A percentile compares a stretch with the other conserved stretches of the same genome.
Conservation (phyloP, 2,113 vertebrate genomes). For the Steatornis caripensis region DNA sequence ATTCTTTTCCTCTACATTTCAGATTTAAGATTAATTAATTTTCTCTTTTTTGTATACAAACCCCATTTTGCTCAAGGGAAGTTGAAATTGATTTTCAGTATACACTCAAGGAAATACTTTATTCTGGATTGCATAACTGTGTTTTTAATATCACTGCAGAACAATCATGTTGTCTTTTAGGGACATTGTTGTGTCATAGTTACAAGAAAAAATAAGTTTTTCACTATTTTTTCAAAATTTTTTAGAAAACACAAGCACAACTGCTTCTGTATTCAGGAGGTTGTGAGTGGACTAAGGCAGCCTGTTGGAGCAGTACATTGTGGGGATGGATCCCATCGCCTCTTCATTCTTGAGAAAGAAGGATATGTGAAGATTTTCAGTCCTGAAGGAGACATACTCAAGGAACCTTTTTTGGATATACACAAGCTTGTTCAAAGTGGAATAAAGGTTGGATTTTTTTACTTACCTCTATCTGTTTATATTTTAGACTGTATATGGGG, state of each 20-base stretch:
- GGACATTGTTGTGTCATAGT: not conserved
- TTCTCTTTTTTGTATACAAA: not conserved
- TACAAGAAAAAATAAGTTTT: not conserved
- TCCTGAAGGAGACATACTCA: constrained; percentile 86
- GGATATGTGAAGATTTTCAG: constrained; percentile 92
- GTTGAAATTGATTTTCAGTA: not conserved
- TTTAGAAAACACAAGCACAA: constrained; percentile 98
- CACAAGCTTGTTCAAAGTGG: constrained; percentile 98
- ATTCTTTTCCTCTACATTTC: not conserved
- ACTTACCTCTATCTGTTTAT: constrained; percentile 50
- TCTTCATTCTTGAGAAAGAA: constrained; percentile 96
- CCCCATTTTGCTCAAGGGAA: not conserved
- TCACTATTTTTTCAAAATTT: constrained; percentile 25
- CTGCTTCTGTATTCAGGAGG: constrained; percentile 95
- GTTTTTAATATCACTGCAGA: not conserved
- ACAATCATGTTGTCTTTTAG: not conserved
- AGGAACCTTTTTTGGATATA: constrained; percentile 97
- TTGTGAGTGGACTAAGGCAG: constrained; percentile 89
- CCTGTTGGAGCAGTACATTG: constrained; percentile 87
- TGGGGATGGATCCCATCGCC: constrained; percentile 92
- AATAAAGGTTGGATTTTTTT: constrained; percentile 88
- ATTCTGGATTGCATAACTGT: not conserved
- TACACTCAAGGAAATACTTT: not conserved
- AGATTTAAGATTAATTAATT: not conserved
- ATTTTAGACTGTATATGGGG: not conserved